phyloP scores from a whole-genome alignment of 92 coral and sea anemone genomes.

The Palythoa heliodiscus region DNA sequence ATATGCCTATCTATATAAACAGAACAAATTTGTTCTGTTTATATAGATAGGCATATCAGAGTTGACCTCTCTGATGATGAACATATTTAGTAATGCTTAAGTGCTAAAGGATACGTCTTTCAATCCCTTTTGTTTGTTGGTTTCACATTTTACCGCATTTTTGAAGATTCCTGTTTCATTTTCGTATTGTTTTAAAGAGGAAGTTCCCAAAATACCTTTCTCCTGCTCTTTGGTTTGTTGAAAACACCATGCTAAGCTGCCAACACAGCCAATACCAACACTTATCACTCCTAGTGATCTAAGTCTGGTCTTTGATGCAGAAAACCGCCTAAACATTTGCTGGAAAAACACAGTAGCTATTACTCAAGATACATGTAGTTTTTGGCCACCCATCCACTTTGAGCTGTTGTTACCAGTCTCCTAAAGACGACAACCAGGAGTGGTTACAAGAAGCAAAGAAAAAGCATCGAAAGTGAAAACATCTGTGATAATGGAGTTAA shows the following conservation, averaged over 20 bases:
- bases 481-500: too few relatives aligned
- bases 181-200: neutral
- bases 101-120: constrained; percentile 1
- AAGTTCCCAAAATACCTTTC: neutral
- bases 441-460: too few relatives aligned
- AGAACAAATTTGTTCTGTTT: too few relatives aligned
- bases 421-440: neutral
- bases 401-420: constrained; percentile 24
- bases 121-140: neutral
- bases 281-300: constrained; percentile 8
- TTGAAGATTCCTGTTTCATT: constrained; percentile 7
- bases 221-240: constrained; percentile 8
- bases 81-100: neutral
- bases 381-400: neutral
- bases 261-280: constrained; percentile 26
- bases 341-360: too few relatives aligned
- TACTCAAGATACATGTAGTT: neutral
- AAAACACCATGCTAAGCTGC: constrained; percentile 15
- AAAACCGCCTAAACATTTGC: constrained; percentile 4
- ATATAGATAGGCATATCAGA: too few relatives aligned
- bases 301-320: neutral
- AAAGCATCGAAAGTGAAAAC: too few relatives aligned
- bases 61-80: too few relatives aligned
- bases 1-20: too few relatives aligned
- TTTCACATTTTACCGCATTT: constrained; percentile 19